Conservation (phyloP, 2,888 invertebrate species). For the Cheilosia urbana region DNA sequence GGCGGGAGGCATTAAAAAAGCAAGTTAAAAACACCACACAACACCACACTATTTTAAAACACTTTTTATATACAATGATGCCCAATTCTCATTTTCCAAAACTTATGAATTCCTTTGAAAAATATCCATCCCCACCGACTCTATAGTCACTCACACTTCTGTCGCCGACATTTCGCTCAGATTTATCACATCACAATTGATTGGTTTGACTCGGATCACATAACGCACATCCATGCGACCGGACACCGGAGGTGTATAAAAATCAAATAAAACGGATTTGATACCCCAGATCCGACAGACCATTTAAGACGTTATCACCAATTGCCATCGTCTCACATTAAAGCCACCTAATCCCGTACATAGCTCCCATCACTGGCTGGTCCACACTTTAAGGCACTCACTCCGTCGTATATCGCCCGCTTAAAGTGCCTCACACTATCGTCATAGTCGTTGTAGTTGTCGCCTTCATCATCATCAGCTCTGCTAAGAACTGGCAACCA, state of each 20-base stretch:
- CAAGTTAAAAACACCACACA: no score
- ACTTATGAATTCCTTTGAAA: no score
- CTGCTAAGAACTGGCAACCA: conserved; percentile 40
- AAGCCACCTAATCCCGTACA: conserved; percentile 41
- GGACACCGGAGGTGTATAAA: conserved; percentile 19
- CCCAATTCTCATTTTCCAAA: no score
- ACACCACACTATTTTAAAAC: no score
- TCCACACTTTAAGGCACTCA: conserved; percentile 45
- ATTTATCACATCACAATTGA: conserved; percentile 21
- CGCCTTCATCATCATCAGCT: conserved; percentile 26
- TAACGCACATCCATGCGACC: conserved; percentile 14
- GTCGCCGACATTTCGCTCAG: not conserved
- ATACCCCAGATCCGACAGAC: conserved; percentile 30
- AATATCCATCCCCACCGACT: no score
- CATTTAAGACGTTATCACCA: conserved; percentile 49
- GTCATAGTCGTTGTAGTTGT: not conserved
- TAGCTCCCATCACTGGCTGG: conserved; percentile 4
- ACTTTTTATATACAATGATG: no score
- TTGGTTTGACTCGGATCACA: conserved; percentile 23
- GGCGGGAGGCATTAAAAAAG: no score
- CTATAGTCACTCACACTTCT: not conserved
- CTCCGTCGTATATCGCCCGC: not conserved
- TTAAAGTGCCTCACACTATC: conserved; percentile 38
- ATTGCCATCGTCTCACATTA: conserved; percentile 45
- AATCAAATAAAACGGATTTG: conserved; percentile 42